Evolutionary conservation across 2,113 vertebrate genomes (phyloP), one percentile per base, ranked within the genome.

Genomic region (Octodon degus): DNA sequence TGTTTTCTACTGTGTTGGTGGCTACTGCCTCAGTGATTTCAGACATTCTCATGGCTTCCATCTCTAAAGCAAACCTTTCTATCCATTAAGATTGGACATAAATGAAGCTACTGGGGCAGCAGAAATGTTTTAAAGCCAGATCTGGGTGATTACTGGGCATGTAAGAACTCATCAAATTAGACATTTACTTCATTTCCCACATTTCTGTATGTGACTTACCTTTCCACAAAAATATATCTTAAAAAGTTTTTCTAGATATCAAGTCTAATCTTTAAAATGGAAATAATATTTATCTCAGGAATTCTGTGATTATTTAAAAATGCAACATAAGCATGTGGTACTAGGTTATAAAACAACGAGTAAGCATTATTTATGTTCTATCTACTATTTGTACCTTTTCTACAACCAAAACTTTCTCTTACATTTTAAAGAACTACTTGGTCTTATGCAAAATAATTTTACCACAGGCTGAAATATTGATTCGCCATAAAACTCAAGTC

Each of bases 291-390:
- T 34, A 53, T 11, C 30, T 63, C n/a, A 70, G 16, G 43, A 67
- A 62, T 40, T 16, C 7, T 82, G 6, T 68, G 40, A 62, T 53
- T 81, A 67, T 37, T 94, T 13, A 37, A 68, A 89, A 89, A 86
- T 32, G 9, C 32, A 65, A 63, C 4, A 14, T 43, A 19, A 63
- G 7, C 22, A 76, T 25, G 19, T 55, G 34, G 0, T 67, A 16
- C 50, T 4, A 7, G n/a, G 89, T 68, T 79, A 17, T 40, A 70
- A 95, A 17, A n/a, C 11, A 68, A 16, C 34, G 20, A 58, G 63
- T 47, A 68, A 14, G 19, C 50, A 95, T 96, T 50, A 81, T 68
- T 95, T 97, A 5, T 74, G 14, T 82, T 16, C 17, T 27, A 74
- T 14, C 25, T 62, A 43, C 4, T 50, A 10, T 81, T 76, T 32